Base-by-base conservation (phyloP, 2,797 vertebrate species). In the Vipera ursinii region DNA sequence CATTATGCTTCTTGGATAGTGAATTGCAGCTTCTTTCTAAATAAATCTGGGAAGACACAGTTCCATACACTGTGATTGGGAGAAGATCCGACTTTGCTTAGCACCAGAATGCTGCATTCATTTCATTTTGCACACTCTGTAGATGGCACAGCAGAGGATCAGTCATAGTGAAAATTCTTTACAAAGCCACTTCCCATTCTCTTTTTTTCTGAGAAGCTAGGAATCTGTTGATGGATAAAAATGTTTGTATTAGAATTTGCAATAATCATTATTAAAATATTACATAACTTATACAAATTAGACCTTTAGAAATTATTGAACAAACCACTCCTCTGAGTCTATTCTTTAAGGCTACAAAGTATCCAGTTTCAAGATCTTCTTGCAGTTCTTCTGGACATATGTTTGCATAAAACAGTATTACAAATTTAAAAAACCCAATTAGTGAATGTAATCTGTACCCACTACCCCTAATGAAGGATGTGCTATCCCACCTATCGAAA, bases 101-200 rank as follows among this genome's bases (percentile, higher is more conserved):
- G 92, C 57, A 51, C 15, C 78, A 89, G 92, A 96, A 94, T 87
- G 93, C 92, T 24, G 0, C 65, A 65, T 91, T 89, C 32, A 13
- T 90, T 91, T 93, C 93, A 48, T 82, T 82, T 48, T 82, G 44
- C 87, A 44, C 87, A 59, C 63, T 86, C 78, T 82, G 93, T 78
- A 32, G 53, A 53, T 57, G 38, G 82, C 17, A 56, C 2, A 73
- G 12, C 88, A 44, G 7, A 3, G 63, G 4, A 92, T 99, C 97
- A 99, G 78, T 99, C 98, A 93, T 98, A 99, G 97, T 99, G 99
- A 96, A 99, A 97, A 95, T 95, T 99, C 97, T 99, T 99, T 94
- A 99, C 97, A 9, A 98, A 97, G 93, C 97, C 97, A 94, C 97
- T 96, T 90, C 97, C 97, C 97, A 99, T 99, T 56, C 98, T 98